A percentile compares a stretch with the other conserved stretches of the same genome.
Evolutionary conservation across 1,140 invertebrate species (phyloP).

Genomic region (Aphidius gifuensis): DNA sequence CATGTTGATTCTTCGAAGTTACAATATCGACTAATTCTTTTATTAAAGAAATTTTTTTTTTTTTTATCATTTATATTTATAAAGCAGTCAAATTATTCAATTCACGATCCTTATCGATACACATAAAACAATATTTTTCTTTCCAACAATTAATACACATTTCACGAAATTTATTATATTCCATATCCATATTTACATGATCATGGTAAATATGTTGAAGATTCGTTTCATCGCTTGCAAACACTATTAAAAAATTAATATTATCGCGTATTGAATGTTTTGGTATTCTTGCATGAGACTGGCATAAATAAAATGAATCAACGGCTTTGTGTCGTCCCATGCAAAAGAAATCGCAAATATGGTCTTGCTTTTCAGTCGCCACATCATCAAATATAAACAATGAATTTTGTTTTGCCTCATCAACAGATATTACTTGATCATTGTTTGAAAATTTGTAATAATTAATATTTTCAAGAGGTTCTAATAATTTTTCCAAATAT

Average conservation of each 20-base stretch:
- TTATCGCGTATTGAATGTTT: conserved; percentile 46
- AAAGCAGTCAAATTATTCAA: no score
- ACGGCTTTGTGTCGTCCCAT: conserved; percentile 42
- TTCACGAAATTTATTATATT: conserved; percentile 31
- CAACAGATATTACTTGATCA: no score
- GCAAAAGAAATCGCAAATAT: conserved; percentile 35
- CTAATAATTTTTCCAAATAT: no score
- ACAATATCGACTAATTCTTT: no score
- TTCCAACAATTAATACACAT: conserved; percentile 17
- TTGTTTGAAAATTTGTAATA: no score
- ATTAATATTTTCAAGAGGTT: no score
- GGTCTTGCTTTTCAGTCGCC: conserved; percentile 30
- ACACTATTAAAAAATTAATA: conserved; percentile 39
- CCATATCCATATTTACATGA: conserved; percentile 36
- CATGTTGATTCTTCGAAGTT: no score
- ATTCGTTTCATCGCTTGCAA: conserved; percentile 22
- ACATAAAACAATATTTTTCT: no score
- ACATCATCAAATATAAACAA: conserved; percentile 48
- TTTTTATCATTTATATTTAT: no score
- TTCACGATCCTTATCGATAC: no score
- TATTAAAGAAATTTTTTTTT: no score
- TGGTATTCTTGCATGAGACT: conserved; percentile 29
- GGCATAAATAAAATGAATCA: conserved; percentile 37
- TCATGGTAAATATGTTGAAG: conserved; percentile 42
- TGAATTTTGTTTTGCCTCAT: conserved; percentile 25